Conservation (phyloP, 2,888 invertebrate genomes). For the Drosophila limbata region DNA sequence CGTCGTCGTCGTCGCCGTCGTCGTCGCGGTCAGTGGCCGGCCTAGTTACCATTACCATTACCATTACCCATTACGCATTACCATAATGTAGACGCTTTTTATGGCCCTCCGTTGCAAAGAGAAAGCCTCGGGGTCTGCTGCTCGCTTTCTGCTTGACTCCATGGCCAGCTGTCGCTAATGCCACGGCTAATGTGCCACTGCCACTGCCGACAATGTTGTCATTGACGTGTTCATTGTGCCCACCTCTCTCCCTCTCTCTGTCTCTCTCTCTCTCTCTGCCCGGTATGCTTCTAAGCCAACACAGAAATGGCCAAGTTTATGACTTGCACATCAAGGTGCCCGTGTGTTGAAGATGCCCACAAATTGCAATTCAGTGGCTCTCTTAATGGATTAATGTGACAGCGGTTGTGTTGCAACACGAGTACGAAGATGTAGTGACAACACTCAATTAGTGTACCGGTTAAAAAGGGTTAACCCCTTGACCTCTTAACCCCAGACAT, state of each 20-base stretch:
- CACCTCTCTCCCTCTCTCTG: background rate
- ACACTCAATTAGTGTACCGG: conserved; percentile 5
- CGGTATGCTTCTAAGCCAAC: conserved; percentile 15
- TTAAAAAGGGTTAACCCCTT: background rate
- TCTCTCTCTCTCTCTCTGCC: background rate
- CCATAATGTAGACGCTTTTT: conserved; percentile 73
- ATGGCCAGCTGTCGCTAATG: conserved; percentile 68
- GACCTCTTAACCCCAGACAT: background rate
- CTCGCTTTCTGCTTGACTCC: background rate
- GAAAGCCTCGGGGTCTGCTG: conserved; percentile 43
- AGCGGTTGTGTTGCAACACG: conserved; percentile 12
- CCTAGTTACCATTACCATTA: conserved; percentile 65
- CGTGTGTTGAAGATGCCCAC: conserved; percentile 26
- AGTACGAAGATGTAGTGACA: conserved; percentile 27
- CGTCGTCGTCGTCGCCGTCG: background rate
- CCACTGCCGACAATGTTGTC: conserved; percentile 51
- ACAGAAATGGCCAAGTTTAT: conserved; percentile 53
- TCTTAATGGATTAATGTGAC: conserved; percentile 42
- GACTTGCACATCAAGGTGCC: conserved; percentile 48
- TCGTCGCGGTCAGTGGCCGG: conserved; percentile 69
- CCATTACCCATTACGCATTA: conserved; percentile 56
- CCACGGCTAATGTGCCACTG: conserved; percentile 55
- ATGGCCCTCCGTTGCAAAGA: conserved; percentile 53
- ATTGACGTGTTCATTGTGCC: conserved; percentile 39
- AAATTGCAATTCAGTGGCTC: conserved; percentile 45